phyloP scores from a whole-genome alignment of 2,888 invertebrate genomes.

The Lypha dubia region DNA sequence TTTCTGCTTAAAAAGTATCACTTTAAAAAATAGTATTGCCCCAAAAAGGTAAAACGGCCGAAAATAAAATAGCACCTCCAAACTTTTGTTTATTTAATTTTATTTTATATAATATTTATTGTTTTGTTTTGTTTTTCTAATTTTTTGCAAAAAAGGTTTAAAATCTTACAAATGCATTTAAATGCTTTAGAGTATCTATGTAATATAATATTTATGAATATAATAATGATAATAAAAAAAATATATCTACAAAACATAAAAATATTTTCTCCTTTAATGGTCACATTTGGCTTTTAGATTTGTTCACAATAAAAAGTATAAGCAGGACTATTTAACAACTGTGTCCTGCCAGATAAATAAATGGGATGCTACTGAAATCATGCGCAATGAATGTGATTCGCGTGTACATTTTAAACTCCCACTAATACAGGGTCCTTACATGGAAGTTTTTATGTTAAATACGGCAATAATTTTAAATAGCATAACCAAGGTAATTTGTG shows the following conservation, averaged over 20 bases:
- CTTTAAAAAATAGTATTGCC: no score
- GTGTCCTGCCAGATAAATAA: constrained; percentile 49
- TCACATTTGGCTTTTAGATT: constrained; percentile 59
- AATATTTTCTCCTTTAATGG: constrained; percentile 5
- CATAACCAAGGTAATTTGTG: constrained; percentile 66
- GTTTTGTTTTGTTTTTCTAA: no score
- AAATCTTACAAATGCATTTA: neutral
- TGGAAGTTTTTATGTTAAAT: neutral
- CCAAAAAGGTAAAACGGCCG: no score
- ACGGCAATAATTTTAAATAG: neutral
- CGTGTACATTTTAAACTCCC: constrained; percentile 23
- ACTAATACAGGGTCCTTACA: constrained; percentile 55
- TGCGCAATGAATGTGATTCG: constrained; percentile 51
- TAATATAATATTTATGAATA: constrained; percentile 39
- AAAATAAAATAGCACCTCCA: no score
- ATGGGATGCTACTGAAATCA: constrained; percentile 64
- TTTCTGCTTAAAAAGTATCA: no score
- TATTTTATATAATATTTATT: no score
- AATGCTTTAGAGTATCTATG: constrained; percentile 9
- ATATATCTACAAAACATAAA: no score
- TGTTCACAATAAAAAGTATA: constrained; percentile 26
- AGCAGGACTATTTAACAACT: constrained; percentile 46
- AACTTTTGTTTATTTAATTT: no score
- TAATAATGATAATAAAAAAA: neutral
- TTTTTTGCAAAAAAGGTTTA: neutral